Evolutionary conservation across 2,888 invertebrate species (phyloP), one percentile per base, ranked within the genome.

Genomic region (Rhingia rostrata): DNA sequence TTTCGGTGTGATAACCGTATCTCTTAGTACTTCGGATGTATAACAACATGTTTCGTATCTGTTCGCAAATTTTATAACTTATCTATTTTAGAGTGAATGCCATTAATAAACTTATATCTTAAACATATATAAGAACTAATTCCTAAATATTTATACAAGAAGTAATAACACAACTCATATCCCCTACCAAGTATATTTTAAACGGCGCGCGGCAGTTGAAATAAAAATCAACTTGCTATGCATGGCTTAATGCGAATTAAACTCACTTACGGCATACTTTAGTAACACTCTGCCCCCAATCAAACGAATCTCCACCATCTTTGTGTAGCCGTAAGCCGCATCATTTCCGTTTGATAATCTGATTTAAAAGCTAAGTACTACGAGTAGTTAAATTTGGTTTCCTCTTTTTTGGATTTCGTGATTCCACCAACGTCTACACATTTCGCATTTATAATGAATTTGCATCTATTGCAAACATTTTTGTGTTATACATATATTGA

Each of bases 271-370:
- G 33, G 33, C 33, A 49, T 5, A 12, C 7, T 12, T 64, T 51
- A 9, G 12, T 33, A 41, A 41, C 33, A 53, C 32, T 12, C 30
- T 58, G 33, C 12, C 43, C 12, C 14, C 1, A 41, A 41, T 41
- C 41, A 9, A 47, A 37, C 6, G 4, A 12, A 4, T 70, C n/a
- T 12, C 4, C 10, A 51, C n/a, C 30, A 45, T 30, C 32, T 47
- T 53, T 9, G 14, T 10, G 53, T 73, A 37, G 56, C 74, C 74
- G 12, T 49, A 64, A 58, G 58, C 66, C 43, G 33, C 56, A 58
- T 41, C 64, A 49, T 58, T 74, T 74, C 74, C 74, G 74, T 66
- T 74, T 64, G 12, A 32, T 6, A 49, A 51, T 74, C 41, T 41
- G 33, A 58, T 58, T 73, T 66, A 4, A 41, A 39, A 53, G 3